A percentile compares a stretch with the other conserved stretches of the same genome.
Evolutionary conservation across 2,797 vertebrate genomes (phyloP).

Genomic region (Diplodus sargus): DNA sequence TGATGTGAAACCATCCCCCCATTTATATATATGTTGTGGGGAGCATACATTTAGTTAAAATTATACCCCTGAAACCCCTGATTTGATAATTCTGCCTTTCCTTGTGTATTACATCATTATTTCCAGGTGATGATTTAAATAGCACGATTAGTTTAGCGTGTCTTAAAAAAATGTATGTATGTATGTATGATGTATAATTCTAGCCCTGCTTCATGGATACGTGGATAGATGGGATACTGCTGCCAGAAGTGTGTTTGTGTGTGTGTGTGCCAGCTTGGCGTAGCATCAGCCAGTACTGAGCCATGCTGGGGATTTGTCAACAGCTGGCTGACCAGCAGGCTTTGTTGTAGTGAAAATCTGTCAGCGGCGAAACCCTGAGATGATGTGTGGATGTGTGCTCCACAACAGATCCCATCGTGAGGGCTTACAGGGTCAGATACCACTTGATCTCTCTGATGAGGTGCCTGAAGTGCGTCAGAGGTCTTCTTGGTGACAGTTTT

Average conservation of each 20-base stretch:
- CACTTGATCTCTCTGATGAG: constrained; percentile 10
- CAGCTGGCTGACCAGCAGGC: constrained; percentile 68
- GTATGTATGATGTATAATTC: constrained; percentile 14
- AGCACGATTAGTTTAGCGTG: not conserved
- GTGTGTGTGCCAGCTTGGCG: constrained; percentile 11
- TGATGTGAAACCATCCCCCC: constrained; percentile 32
- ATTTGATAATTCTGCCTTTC: constrained; percentile 3
- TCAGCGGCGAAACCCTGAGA: constrained; percentile 38
- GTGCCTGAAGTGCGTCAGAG: not conserved
- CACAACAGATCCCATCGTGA: constrained; percentile 23
- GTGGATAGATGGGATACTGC: constrained; percentile 4
- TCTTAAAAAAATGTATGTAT: not conserved
- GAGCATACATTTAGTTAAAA: constrained; percentile 11
- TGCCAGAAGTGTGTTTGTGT: constrained; percentile 3
- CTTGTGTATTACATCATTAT: not conserved
- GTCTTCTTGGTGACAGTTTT: not conserved
- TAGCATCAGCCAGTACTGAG: constrained; percentile 43
- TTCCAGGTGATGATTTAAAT: not conserved
- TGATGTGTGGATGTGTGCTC: constrained; percentile 10
- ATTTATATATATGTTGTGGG: constrained; percentile 7
- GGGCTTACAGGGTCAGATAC: constrained; percentile 13
- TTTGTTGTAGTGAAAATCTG: constrained; percentile 60
- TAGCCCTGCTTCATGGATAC: constrained; percentile 8
- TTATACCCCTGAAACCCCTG: too few relatives aligned
- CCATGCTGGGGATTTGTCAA: constrained; percentile 60